A percentile compares a stretch with the other conserved stretches of the same genome.
phyloP scores from a whole-genome alignment of 2,888 invertebrate genomes.

The Mythimna vitellina region DNA sequence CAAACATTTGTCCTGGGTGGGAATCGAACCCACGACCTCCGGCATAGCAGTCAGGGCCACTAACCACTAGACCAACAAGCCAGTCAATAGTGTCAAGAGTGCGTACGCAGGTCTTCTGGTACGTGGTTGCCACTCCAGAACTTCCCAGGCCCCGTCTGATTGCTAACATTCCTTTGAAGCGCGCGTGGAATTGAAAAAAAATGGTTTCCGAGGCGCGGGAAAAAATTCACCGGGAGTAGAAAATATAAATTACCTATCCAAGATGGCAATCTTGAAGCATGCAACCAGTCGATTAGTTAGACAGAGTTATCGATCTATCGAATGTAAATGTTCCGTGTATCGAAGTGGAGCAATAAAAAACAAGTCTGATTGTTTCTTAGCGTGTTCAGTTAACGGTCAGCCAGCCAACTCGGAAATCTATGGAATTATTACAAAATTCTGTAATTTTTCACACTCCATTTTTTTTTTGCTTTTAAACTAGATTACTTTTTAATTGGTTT shows the following conservation, averaged over 20 bases:
- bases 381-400: slow-evolving; percentile 20
- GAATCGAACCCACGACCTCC: no score
- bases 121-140: no score
- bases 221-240: neutral
- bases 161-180: no score
- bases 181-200: no score
- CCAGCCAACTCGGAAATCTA: slow-evolving; percentile 17
- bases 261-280: slow-evolving; percentile 8
- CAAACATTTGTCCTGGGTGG: no score
- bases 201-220: neutral
- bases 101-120: no score
- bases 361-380: slow-evolving; percentile 43
- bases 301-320: slow-evolving; percentile 26
- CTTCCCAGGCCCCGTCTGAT: no score
- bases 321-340: slow-evolving; percentile 21
- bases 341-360: slow-evolving; percentile 25
- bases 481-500: slow-evolving; percentile 50
- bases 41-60: no score
- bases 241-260: slow-evolving; percentile 10
- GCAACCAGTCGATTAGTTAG: slow-evolving; percentile 31
- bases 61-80: no score
- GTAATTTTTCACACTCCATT: slow-evolving; percentile 50
- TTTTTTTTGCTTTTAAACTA: slow-evolving; percentile 33
- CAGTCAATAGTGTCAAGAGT: no score
- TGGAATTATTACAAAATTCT: slow-evolving; percentile 50